Base-by-base conservation (phyloP, 2,888 invertebrate genomes). In the Melipona bicolor region DNA sequence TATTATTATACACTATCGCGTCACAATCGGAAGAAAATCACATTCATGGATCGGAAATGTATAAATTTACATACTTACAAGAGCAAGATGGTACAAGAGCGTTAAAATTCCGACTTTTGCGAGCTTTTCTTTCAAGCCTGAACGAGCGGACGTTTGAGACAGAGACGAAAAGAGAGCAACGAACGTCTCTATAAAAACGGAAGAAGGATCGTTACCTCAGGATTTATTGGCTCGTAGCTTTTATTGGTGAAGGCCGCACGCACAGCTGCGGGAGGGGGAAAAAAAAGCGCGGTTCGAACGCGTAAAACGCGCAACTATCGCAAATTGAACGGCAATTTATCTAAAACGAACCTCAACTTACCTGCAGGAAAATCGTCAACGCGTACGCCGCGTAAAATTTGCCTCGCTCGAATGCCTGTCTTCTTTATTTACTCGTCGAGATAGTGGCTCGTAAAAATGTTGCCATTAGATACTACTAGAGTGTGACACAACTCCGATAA, bases 171-270 rank as follows among this genome's bases (percentile, higher is more conserved):
- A 24, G 61, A 50, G 17, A 50, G 73, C 77, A 62, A 79, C 68
- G 77, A 80, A 79, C 61, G 79, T 81, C 68, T 69, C 79, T 64
- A 84, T 84, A 84, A 84, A 77, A 79, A 79, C 76, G 76, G 49
- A 61, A 73, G 83, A 70, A 73, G 73, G 84, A 76, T 83, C 83
- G 84, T 84, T 84, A 83, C 83, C 62, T 65, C 61, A 13, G 73
- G 77, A 83, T 84, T 84, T 79, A 79, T 84, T 70, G 83, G 76
- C 68, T 77, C 79, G 84, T 84, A 76, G 72, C n/a, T 79, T 84
- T 83, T 73, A 79, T 73, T 43, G 67, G 61, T 32, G 61, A 67
- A 56, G n/a, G 24, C 21, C 32, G 65, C 17, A 19, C 62, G 50
- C 72, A 13, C 21, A 59, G 56, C 24, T 59, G n/a, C 0, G 36